Percentiles rank a stretch among this genome's conserved stretches.
These are phyloP conservation scores for Cephus sareptanus DNA, from an alignment of 2,888 invertebrate species.

Conservation along the genomic window DNA sequence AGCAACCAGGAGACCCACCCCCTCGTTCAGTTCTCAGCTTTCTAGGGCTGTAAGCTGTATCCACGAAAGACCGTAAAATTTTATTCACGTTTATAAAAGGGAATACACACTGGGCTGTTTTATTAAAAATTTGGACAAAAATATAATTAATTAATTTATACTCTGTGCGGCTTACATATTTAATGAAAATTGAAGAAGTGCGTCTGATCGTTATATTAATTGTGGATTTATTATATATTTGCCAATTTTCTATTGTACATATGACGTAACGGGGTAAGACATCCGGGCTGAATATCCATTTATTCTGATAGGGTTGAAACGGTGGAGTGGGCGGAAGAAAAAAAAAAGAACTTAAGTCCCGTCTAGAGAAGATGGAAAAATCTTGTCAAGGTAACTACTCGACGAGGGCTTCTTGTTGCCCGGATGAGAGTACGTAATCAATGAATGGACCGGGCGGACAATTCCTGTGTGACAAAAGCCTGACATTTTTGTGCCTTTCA, in stretches of 20 bases:
- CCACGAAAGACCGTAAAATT: not conserved
- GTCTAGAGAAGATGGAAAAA: not conserved
- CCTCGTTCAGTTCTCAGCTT: not conserved
- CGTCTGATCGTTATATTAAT: too few relatives aligned
- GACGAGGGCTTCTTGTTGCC: not conserved
- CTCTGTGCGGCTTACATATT: not conserved
- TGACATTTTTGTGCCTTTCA: slow-evolving; percentile 59
- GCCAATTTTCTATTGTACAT: not conserved
- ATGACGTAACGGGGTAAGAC: not conserved
- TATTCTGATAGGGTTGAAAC: not conserved
- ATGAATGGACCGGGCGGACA: slow-evolving; percentile 61
- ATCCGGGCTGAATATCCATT: not conserved
- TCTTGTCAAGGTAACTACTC: not conserved
- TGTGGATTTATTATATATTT: not conserved
- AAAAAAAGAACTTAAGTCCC: not conserved
- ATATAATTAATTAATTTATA: not conserved
- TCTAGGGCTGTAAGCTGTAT: not conserved
- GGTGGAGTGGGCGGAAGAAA: not conserved
- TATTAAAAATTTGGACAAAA: not conserved
- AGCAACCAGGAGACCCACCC: not conserved
- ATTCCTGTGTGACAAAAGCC: slow-evolving; percentile 59
- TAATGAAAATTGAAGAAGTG: not conserved
- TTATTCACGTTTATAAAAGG: not conserved
- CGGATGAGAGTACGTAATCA: slow-evolving; percentile 44
- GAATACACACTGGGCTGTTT: not conserved